Evolutionary conservation across 2,888 invertebrate species (phyloP).

Genomic region (Leucoma salicis): DNA sequence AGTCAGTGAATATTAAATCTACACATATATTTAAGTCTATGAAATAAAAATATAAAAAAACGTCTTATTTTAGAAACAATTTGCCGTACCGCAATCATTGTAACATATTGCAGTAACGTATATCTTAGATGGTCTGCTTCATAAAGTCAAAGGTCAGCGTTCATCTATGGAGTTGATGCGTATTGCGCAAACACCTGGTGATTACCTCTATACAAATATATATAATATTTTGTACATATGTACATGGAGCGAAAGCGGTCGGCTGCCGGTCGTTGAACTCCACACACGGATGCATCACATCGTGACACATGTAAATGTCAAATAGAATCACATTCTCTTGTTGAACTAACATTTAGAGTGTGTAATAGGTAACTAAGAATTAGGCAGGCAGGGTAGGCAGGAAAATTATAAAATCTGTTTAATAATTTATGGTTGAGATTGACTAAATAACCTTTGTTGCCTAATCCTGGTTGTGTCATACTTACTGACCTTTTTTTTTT

Average conservation of each 20-base stretch:
- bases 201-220: neutral
- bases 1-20: no score
- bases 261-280: constrained; percentile 53
- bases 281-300: constrained; percentile 55
- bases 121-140: no score
- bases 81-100: no score
- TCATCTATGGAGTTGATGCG: constrained; percentile 25
- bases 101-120: no score
- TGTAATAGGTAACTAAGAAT: neutral
- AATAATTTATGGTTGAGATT: no score
- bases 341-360: neutral
- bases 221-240: constrained; percentile 37
- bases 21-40: no score
- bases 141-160: constrained; percentile 32
- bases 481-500: no score
- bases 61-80: no score
- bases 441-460: no score
- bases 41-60: no score
- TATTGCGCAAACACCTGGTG: constrained; percentile 6
- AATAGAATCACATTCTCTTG: constrained; percentile 36
- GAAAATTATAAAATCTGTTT: no score
- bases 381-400: neutral
- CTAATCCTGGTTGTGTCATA: no score
- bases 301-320: constrained; percentile 44
- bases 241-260: constrained; percentile 56